Base-by-base conservation (phyloP, 2,797 vertebrate species). In the Acanthornis magna region DNA sequence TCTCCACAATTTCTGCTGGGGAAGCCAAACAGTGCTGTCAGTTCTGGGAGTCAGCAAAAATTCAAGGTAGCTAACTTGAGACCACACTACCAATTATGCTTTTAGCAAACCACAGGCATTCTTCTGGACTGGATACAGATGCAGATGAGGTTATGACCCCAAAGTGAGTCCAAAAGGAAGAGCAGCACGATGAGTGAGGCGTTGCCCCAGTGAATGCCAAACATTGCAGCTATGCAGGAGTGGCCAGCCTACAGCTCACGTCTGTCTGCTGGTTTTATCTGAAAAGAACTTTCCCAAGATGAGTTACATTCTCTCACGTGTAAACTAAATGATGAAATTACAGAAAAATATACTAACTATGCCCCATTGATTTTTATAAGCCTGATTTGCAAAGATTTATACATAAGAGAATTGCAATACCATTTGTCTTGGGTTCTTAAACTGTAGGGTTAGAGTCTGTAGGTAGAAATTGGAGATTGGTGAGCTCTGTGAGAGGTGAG, bases 331-430 rank as follows among this genome's bases (percentile, higher is more conserved):
- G 3, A 5, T 9, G 18, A 20, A 79, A 63, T 32, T 14, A 30
- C 16, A 78, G 62, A 6, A 70, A 81, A 90, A 20, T 32, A 2
- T 11, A 3, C 17, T 2, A 42, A 42, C 5, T 30, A n/a, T 22
- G 10, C 6, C 6, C 13, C 25, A 17, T 0, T 74, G 45, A 20
- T 53, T 68, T 72, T 50, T 61, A 27, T 71, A 36, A 60, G 26
- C 15, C 27, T 43, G 27, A n/a, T 55, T 72, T 50, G 11, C 60
- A 38, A 32, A 36, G 8, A 36, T 23, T 57, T 54, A 4, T 40
- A 5, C 1, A 0, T 9, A 3, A 4, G 25, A 30, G 76, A 65
- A 29, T n/a, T 11, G 5, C 10, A 19, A 9, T 20, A 21, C 6
- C 7, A 4, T 67, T 55, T 10, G 0, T 60, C n/a, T 60, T 54